Percentiles rank a stretch among this genome's conserved stretches.
Evolutionary conservation across 2,888 invertebrate genomes (phyloP).

Genomic region (Pyrochroa serraticornis): DNA sequence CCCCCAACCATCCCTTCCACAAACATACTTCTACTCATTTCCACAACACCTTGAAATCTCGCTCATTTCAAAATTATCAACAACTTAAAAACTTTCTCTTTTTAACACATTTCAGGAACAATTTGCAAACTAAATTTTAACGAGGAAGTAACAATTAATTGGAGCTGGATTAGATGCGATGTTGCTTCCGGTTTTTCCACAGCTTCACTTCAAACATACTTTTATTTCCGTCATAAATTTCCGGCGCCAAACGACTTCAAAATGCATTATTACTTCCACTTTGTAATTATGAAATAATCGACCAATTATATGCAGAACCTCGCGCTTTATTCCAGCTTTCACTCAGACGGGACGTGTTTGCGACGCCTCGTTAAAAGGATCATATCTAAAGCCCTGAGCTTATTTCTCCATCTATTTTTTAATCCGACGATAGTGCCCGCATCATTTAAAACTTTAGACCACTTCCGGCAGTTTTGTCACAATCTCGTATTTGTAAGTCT

Average conservation of each 20-base stretch:
- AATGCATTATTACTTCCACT: conserved; percentile 12
- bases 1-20: no score
- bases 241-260: conserved; percentile 17
- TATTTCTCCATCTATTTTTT: conserved; percentile 8
- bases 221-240: conserved; percentile 16
- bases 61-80: conserved; percentile 18
- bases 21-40: background rate
- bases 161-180: no score
- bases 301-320: conserved; percentile 23
- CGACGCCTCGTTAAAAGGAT: conserved; percentile 17
- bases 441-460: no score
- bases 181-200: conserved; percentile 7
- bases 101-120: background rate
- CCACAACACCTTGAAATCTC: conserved; percentile 24
- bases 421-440: no score
- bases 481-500: no score
- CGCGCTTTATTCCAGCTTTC: conserved; percentile 7
- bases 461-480: no score
- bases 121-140: no score
- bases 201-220: background rate
- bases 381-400: conserved; percentile 9
- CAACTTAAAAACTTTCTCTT: background rate
- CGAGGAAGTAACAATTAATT: no score
- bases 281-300: conserved; percentile 19
- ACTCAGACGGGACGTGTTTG: conserved; percentile 13